A percentile compares a stretch with the other conserved stretches of the same genome.
phyloP scores from a whole-genome alignment of 2,113 vertebrate species.

The Cochlearius cochlearius region DNA sequence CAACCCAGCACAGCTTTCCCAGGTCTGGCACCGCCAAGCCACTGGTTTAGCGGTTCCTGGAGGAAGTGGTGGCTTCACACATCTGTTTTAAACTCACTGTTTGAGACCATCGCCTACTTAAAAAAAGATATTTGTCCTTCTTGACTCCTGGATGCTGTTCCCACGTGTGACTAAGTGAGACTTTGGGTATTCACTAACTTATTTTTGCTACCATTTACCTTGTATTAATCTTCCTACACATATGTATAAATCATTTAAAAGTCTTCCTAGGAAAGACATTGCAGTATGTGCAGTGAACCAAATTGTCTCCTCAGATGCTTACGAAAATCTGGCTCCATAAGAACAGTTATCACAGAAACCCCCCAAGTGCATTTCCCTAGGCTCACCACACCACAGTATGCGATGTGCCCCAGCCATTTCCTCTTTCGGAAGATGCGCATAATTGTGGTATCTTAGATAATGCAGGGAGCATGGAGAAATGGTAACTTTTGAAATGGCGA shows the following conservation, averaged over 20 bases:
- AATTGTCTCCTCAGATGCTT: neutral
- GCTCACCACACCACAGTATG: neutral
- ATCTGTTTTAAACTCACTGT: neutral
- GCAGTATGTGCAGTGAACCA: neutral
- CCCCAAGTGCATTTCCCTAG: neutral
- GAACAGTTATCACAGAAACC: neutral
- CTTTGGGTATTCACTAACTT: neutral
- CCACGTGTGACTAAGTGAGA: neutral
- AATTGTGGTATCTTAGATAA: slow-evolving; percentile 14
- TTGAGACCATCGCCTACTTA: neutral
- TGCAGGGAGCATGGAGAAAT: neutral
- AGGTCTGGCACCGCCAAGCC: neutral
- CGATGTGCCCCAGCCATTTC: neutral
- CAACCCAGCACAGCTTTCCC: neutral
- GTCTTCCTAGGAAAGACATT: neutral
- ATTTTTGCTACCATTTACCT: neutral
- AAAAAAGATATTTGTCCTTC: neutral
- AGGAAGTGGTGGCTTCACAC: neutral
- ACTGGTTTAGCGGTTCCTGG: neutral
- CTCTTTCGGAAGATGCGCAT: neutral
- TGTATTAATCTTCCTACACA: neutral
- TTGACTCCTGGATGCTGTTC: neutral
- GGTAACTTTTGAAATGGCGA: neutral
- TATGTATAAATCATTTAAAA: neutral
- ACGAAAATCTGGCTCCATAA: neutral